Percentiles rank a stretch among this genome's conserved stretches.
phyloP scores from a whole-genome alignment of 2,113 vertebrate genomes.

The Orientallactaga bullata region DNA sequence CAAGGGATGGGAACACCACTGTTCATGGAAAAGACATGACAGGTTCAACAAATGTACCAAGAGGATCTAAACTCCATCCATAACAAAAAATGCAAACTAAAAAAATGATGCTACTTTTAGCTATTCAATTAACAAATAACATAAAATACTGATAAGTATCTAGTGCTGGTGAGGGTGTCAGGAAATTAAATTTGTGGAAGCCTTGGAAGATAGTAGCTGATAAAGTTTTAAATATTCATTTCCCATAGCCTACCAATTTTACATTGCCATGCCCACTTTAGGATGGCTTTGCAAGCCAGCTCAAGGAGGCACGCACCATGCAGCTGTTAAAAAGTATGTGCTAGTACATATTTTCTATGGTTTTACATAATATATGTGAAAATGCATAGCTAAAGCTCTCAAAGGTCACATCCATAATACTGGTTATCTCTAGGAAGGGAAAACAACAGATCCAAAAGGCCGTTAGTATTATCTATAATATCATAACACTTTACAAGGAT shows the following conservation, averaged over 20 bases:
- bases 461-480: background rate
- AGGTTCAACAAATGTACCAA: conserved; percentile 1
- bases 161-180: conserved; percentile 3
- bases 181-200: conserved; percentile 37
- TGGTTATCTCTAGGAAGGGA: background rate
- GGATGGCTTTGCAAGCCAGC: background rate
- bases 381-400: background rate
- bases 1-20: background rate
- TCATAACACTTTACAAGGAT: conserved; percentile 18
- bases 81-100: conserved; percentile 34
- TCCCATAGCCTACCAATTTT: conserved; percentile 55
- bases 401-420: conserved; percentile 15
- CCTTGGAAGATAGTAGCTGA: conserved; percentile 26
- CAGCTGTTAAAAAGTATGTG: conserved; percentile 25
- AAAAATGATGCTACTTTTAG: conserved; percentile 46
- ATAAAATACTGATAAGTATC: conserved; percentile 31
- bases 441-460: background rate
- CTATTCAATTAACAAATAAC: background rate
- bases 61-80: background rate
- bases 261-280: background rate
- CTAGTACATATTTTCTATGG: conserved; percentile 16
- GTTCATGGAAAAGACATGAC: background rate
- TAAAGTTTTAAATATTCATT: conserved; percentile 45
- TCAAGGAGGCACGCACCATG: conserved; percentile 20
- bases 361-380: background rate